phyloP scores from a whole-genome alignment of 1,140 invertebrate genomes.

The Drosophila trapezifrons region DNA sequence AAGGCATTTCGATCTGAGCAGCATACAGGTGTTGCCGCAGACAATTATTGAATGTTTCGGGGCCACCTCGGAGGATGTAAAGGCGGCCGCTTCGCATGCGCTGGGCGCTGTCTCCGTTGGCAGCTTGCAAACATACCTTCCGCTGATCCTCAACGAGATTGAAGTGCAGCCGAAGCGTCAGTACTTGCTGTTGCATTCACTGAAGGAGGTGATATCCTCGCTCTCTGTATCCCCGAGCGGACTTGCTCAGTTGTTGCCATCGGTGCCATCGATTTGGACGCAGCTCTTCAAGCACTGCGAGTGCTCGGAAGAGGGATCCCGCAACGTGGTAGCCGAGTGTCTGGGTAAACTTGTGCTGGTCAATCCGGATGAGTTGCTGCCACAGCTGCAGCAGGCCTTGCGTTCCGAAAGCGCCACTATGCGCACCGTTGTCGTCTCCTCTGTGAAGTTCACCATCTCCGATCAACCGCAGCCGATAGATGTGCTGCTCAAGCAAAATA shows the following conservation, averaged over 20 bases:
- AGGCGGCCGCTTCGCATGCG: slow-evolving; percentile 98
- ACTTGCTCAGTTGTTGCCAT: slow-evolving; percentile 91
- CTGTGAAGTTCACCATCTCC: slow-evolving; percentile 98
- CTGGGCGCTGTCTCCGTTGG: slow-evolving; percentile 97
- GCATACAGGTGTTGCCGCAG: slow-evolving; percentile 89
- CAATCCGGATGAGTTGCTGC: slow-evolving; percentile 93
- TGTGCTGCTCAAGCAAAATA: slow-evolving; percentile 92
- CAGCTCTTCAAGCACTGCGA: slow-evolving; percentile 97
- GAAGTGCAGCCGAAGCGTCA: slow-evolving; percentile 96
- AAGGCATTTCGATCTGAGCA: slow-evolving; percentile 94
- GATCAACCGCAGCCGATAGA: slow-evolving; percentile 98
- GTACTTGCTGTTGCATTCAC: slow-evolving; percentile 97
- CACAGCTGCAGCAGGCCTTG: slow-evolving; percentile 91
- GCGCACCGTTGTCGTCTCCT: slow-evolving; percentile 98
- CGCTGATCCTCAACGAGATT: slow-evolving; percentile 97
- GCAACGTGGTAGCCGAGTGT: slow-evolving; percentile 99
- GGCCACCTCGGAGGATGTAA: slow-evolving; percentile 93
- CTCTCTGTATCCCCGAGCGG: slow-evolving; percentile 91
- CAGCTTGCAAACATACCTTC: slow-evolving; percentile 96
- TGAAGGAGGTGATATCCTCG: slow-evolving; percentile 98
- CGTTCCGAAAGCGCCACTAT: slow-evolving; percentile 93
- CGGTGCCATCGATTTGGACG: slow-evolving; percentile 95
- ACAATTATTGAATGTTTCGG: slow-evolving; percentile 91
- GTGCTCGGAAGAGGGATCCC: slow-evolving; percentile 97
- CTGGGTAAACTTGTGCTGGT: slow-evolving; percentile 98